Evolutionary conservation across 2,113 vertebrate genomes (phyloP).

Genomic region (Macroglossus sobrinus): DNA sequence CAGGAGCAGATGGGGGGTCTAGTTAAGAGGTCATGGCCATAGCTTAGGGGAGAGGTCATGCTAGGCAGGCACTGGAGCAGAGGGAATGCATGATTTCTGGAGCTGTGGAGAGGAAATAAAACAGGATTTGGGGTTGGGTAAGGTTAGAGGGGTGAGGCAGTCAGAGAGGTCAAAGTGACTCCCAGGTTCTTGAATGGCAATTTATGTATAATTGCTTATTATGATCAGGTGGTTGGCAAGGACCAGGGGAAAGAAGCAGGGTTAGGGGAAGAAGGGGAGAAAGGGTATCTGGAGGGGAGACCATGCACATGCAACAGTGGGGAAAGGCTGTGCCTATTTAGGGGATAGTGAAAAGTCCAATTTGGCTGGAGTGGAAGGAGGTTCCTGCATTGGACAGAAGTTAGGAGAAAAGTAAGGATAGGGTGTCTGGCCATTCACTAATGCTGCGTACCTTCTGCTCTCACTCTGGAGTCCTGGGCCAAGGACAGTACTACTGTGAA

Average conservation of each 20-base stretch:
- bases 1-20: not conserved
- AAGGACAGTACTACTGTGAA: not conserved
- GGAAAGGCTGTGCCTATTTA: not conserved
- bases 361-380: not conserved
- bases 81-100: not conserved
- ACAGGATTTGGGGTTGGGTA: not conserved
- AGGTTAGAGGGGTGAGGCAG: not conserved
- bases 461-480: not conserved
- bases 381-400: not conserved
- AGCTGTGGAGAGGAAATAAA: not conserved
- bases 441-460: not conserved
- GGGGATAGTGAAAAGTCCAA: not conserved
- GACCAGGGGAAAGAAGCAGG: not conserved
- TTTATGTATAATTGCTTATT: not conserved
- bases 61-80: not conserved
- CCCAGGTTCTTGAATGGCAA: not conserved
- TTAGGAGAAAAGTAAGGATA: not conserved
- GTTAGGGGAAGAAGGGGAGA: not conserved
- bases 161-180: not conserved
- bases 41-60: not conserved
- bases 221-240: not conserved
- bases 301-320: not conserved
- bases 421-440: not conserved
- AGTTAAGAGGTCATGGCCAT: not conserved
- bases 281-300: not conserved